Evolutionary conservation across 1,140 invertebrate genomes (phyloP).

Genomic region (Druon quercuslanigerum): DNA sequence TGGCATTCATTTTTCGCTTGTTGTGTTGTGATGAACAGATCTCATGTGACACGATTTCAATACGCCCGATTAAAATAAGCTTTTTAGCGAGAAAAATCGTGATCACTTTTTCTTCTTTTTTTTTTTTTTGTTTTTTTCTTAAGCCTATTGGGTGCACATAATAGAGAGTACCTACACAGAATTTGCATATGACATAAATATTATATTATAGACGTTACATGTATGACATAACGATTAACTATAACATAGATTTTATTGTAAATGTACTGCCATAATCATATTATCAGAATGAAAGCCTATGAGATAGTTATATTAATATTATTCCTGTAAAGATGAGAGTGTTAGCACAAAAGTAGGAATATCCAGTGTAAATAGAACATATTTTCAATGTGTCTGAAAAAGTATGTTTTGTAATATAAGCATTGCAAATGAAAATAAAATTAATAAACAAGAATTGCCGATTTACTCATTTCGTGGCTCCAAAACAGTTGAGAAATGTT

Average conservation of each 20-base stretch:
- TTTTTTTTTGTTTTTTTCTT: not conserved
- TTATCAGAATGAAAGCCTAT: slow-evolving; percentile 71
- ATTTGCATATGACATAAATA: slow-evolving; percentile 58
- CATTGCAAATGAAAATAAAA: slow-evolving; percentile 73
- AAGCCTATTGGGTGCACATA: slow-evolving; percentile 63
- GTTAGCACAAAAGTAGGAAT: slow-evolving; percentile 69
- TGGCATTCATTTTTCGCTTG: not conserved
- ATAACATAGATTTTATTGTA: slow-evolving; percentile 72
- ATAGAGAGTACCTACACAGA: slow-evolving; percentile 54
- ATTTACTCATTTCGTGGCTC: too few species aligned
- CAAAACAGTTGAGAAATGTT: too few species aligned
- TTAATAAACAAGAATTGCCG: slow-evolving; percentile 51
- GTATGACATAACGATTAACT: slow-evolving; percentile 63
- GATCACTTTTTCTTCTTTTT: slow-evolving; percentile 45
- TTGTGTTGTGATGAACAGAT: slow-evolving; percentile 33
- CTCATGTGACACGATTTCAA: slow-evolving; percentile 35
- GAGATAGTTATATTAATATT: slow-evolving; percentile 68
- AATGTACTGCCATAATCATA: slow-evolving; percentile 76
- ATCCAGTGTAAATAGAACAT: slow-evolving; percentile 74
- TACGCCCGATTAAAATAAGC: slow-evolving; percentile 13
- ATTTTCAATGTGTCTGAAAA: slow-evolving; percentile 75
- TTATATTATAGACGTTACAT: slow-evolving; percentile 53
- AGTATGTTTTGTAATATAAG: slow-evolving; percentile 77
- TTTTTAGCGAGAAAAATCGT: slow-evolving; percentile 31
- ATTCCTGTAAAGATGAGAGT: slow-evolving; percentile 70